Percentiles rank a stretch among this genome's conserved stretches.
These are phyloP conservation scores for Sceloporus undulatus DNA, from an alignment of 2,113 vertebrate species.

Conservation along the genomic window DNA sequence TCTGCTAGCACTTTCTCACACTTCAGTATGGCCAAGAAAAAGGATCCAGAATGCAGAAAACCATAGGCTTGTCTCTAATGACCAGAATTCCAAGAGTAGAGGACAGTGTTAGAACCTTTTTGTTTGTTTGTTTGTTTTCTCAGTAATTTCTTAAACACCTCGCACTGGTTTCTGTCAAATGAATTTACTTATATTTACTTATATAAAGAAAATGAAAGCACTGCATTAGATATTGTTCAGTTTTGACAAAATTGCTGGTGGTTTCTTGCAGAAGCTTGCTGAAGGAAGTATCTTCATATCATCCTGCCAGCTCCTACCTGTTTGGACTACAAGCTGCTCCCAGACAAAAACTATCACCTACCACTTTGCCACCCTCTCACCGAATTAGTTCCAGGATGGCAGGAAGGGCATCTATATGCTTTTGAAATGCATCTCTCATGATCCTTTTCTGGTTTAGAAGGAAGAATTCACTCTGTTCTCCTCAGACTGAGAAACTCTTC, in stretches of 20 bases:
- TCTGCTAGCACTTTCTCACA: not conserved
- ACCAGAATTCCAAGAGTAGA: not conserved
- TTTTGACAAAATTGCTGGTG: not conserved
- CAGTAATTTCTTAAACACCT: not conserved
- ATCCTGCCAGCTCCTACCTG: too few relatives aligned
- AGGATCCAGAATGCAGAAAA: not conserved
- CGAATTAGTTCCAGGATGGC: too few relatives aligned
- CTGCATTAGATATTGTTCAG: not conserved
- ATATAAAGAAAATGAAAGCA: not conserved
- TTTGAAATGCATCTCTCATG: too few relatives aligned
- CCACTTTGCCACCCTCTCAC: too few relatives aligned
- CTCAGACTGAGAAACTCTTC: too few relatives aligned
- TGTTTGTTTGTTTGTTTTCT: not conserved
- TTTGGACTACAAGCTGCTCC: too few relatives aligned
- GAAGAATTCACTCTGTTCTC: too few relatives aligned
- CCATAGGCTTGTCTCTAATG: not conserved
- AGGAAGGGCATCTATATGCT: too few relatives aligned
- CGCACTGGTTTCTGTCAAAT: not conserved
- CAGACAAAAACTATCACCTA: too few relatives aligned
- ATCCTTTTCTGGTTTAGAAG: too few relatives aligned
- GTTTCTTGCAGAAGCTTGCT: too few relatives aligned
- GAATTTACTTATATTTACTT: not conserved
- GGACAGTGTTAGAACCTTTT: not conserved
- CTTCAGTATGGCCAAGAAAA: not conserved
- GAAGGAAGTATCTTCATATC: too few relatives aligned